Conservation (phyloP, 2,888 invertebrate genomes). For the Pteria penguin region DNA sequence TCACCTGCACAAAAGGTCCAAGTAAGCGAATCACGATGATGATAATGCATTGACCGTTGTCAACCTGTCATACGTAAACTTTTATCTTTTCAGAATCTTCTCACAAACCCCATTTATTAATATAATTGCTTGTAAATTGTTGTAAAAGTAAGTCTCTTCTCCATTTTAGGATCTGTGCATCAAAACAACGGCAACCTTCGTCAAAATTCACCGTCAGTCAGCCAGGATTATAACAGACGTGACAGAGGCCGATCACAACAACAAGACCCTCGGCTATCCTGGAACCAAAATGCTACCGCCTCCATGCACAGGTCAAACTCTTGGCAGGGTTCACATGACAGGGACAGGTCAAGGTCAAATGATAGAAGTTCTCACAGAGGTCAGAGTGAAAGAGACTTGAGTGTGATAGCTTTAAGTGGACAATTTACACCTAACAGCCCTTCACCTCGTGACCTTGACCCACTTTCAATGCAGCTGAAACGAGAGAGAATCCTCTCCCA, state of each 20-base stretch:
- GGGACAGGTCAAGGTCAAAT: conserved; percentile 15
- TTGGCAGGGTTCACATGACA: conserved; percentile 51
- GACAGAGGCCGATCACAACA: too few relatives aligned
- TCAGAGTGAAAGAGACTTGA: background rate
- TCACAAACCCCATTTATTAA: too few relatives aligned
- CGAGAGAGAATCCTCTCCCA: conserved; percentile 35
- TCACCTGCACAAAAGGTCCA: too few relatives aligned
- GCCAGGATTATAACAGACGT: background rate
- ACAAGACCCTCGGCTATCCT: too few relatives aligned
- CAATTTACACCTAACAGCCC: background rate
- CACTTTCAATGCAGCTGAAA: conserved; percentile 16
- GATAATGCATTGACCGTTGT: too few relatives aligned
- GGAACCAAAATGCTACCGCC: background rate
- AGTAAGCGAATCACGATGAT: too few relatives aligned
- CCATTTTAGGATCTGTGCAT: background rate
- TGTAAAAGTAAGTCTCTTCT: too few relatives aligned
- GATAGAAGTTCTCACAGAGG: background rate
- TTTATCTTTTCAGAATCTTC: too few relatives aligned
- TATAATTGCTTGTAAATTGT: too few relatives aligned
- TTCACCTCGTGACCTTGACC: conserved; percentile 20
- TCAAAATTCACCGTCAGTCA: background rate
- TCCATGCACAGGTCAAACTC: conserved; percentile 51
- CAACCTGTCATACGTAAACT: too few relatives aligned
- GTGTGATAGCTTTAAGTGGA: conserved; percentile 8
- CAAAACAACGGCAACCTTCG: background rate